Evolutionary conservation across 2,113 vertebrate genomes (phyloP).

Genomic region (Ailuropoda melanoleuca): DNA sequence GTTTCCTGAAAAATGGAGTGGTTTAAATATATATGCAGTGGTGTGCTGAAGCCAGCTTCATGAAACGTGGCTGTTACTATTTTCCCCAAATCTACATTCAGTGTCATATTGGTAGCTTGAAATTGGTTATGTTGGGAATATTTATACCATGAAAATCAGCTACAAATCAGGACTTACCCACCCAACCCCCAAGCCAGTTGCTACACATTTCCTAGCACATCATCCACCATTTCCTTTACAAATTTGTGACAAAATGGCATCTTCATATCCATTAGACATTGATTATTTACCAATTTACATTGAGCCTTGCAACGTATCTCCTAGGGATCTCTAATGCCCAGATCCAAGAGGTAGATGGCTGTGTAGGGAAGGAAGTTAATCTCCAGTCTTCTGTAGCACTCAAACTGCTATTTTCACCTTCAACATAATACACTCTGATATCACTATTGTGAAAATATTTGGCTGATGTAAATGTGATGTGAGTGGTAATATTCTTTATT

Average conservation of each 20-base stretch:
- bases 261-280: background rate
- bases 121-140: background rate
- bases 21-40: background rate
- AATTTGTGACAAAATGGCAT: background rate
- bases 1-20: background rate
- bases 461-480: slow-evolving; percentile 79
- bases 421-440: slow-evolving; percentile 49
- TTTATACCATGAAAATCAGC: background rate
- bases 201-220: background rate
- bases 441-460: slow-evolving; percentile 81
- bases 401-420: slow-evolving; percentile 52
- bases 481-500: slow-evolving; percentile 81
- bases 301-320: background rate
- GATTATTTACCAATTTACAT: background rate
- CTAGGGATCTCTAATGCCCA: background rate
- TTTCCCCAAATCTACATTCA: background rate
- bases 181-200: background rate
- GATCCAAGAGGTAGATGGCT: background rate
- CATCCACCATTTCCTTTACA: background rate
- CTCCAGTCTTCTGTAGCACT: background rate
- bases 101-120: background rate
- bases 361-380: background rate
- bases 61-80: background rate
- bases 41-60: background rate
- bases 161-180: background rate